Conservation (phyloP, 2,888 invertebrate genomes). For the Griposia aprilina region DNA sequence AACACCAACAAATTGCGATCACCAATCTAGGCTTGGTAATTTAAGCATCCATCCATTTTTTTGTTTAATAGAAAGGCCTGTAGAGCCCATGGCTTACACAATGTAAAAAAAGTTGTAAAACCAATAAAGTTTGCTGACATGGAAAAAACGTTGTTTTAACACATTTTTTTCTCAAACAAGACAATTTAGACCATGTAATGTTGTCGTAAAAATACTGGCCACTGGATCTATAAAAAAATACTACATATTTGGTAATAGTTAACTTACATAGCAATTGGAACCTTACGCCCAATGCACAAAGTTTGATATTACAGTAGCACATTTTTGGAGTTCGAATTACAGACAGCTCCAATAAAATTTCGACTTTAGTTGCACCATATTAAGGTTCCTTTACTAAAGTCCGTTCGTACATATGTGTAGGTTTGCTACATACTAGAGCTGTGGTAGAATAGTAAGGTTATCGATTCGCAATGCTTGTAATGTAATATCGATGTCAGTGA, state of each 20-base stretch:
- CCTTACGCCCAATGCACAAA: neutral
- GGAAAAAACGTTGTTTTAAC: constrained; percentile 45
- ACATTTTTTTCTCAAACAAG: constrained; percentile 47
- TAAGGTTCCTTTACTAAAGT: constrained; percentile 46
- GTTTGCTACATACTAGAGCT: constrained; percentile 47
- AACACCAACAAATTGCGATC: neutral
- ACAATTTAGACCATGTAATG: constrained; percentile 51
- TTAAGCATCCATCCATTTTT: neutral
- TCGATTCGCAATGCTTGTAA: constrained; percentile 76
- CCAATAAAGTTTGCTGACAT: constrained; percentile 37
- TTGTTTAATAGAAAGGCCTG: no score
- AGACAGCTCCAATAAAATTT: constrained; percentile 25
- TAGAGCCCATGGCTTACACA: neutral
- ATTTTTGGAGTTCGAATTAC: constrained; percentile 21
- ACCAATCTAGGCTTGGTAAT: neutral
- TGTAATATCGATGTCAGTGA: constrained; percentile 80
- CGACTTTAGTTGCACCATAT: neutral
- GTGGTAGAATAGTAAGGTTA: constrained; percentile 65
- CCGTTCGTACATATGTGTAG: constrained; percentile 6
- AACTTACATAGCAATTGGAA: constrained; percentile 23
- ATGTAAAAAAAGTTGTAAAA: constrained; percentile 33
- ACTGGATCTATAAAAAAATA: constrained; percentile 49
- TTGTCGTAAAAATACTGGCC: constrained; percentile 54
- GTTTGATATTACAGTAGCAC: constrained; percentile 20
- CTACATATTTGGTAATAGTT: constrained; percentile 51